These are phyloP conservation scores for Hydrozoanthus tunicans DNA, from an alignment of 64 coral and sea anemone species.

Conservation along the genomic window DNA sequence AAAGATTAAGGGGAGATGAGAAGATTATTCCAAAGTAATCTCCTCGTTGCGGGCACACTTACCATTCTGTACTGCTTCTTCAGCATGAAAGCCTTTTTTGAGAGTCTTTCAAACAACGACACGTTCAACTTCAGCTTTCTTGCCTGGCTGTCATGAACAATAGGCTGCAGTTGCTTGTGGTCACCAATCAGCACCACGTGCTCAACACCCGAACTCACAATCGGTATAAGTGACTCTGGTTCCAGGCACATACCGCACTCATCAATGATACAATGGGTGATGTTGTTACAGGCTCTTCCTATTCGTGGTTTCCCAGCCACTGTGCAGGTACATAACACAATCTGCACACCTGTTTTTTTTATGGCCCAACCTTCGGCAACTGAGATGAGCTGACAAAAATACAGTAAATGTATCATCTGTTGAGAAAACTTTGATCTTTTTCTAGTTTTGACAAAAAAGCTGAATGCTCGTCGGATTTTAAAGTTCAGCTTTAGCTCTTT, in stretches of 20 bases:
- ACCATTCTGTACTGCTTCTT: slow-evolving; percentile 79
- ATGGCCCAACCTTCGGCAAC: slow-evolving; percentile 52
- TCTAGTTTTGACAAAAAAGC: no score
- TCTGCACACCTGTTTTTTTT: slow-evolving; percentile 19
- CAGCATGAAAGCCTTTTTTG: slow-evolving; percentile 38
- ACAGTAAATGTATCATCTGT: neutral
- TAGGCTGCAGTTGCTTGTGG: slow-evolving; percentile 80
- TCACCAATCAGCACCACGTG: slow-evolving; percentile 81
- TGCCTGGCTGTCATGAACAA: slow-evolving; percentile 35
- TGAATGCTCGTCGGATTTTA: no score
- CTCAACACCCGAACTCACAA: neutral
- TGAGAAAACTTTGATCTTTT: no score
- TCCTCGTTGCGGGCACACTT: neutral
- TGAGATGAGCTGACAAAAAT: slow-evolving; percentile 38
- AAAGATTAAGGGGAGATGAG: neutral
- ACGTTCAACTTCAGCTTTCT: slow-evolving; percentile 17
- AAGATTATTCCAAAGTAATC: neutral
- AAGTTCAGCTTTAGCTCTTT: no score
- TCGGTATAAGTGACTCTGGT: slow-evolving; percentile 44
- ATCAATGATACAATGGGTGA: slow-evolving; percentile 74
- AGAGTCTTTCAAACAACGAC: slow-evolving; percentile 70
- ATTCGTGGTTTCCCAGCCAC: slow-evolving; percentile 29
- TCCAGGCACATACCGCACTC: slow-evolving; percentile 86
- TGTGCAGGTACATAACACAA: slow-evolving; percentile 64
- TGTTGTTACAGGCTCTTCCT: slow-evolving; percentile 33